These are phyloP conservation scores for Heterodera filipjevi DNA, from an alignment of 2,888 invertebrate species.

Conservation along the genomic window DNA sequence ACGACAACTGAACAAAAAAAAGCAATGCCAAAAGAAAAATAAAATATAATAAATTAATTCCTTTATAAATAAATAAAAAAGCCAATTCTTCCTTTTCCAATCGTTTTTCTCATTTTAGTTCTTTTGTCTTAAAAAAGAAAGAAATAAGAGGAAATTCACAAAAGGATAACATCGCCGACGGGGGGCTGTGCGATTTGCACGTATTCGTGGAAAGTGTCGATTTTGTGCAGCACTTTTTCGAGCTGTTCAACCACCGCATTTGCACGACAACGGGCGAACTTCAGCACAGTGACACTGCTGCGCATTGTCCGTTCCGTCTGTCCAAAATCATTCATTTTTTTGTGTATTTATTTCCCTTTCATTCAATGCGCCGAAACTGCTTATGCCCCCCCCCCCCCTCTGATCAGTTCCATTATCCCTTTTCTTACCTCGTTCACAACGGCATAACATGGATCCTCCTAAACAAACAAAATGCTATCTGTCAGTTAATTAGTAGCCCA, in stretches of 20 bases:
- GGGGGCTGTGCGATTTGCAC: constrained; percentile 12
- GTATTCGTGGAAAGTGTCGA: constrained; percentile 2
- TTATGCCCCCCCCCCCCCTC: too few species aligned
- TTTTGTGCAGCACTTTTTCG: neutral
- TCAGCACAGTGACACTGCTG: neutral
- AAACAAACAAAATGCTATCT: neutral
- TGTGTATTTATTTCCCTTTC: neutral
- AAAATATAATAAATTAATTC: too few species aligned
- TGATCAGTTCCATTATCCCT: too few species aligned
- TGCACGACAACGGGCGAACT: neutral
- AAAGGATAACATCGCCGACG: constrained; percentile 24
- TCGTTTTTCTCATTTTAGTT: neutral
- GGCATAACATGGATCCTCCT: constrained; percentile 7
- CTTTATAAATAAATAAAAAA: too few species aligned
- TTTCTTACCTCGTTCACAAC: neutral
- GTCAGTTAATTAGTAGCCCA: neutral
- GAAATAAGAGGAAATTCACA: constrained; percentile 3
- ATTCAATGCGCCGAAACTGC: too few species aligned
- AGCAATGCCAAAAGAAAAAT: too few species aligned
- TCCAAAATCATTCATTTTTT: neutral
- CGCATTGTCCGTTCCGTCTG: neutral
- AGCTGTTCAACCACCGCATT: neutral
- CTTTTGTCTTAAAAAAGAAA: too few species aligned
- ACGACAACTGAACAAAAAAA: constrained; percentile 29
- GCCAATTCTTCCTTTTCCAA: neutral